Percentiles rank a stretch among this genome's conserved stretches.
These are phyloP conservation scores for Adelphocoris suturalis DNA, from an alignment of 2,888 invertebrate genomes.

Conservation along the genomic window DNA sequence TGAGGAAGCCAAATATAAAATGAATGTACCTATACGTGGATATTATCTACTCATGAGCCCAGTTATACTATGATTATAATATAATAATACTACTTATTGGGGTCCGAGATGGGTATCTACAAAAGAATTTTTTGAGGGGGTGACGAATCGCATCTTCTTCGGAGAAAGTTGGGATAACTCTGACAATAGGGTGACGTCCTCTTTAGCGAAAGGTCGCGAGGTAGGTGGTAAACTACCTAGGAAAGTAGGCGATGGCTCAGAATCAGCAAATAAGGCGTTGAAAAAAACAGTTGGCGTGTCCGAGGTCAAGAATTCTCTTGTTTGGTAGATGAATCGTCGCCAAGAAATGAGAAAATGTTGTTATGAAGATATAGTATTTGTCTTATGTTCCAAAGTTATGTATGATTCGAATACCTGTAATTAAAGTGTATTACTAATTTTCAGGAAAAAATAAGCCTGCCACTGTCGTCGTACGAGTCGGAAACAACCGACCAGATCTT, in stretches of 20 bases:
- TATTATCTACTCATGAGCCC: no score
- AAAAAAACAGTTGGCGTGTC: background rate
- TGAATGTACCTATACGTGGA: no score
- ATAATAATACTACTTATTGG: no score
- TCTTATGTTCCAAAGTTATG: background rate
- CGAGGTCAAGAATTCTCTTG: no score
- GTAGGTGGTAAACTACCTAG: background rate
- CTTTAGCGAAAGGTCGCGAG: constrained; percentile 18
- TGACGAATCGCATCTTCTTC: background rate
- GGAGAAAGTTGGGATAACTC: background rate
- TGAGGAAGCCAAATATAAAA: no score
- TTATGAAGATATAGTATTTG: no score
- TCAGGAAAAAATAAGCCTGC: constrained; percentile 88
- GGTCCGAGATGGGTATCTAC: no score
- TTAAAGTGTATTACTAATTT: constrained; percentile 72
- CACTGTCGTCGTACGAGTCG: constrained; percentile 92
- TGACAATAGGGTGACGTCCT: constrained; percentile 20
- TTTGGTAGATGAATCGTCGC: no score
- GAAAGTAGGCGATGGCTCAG: background rate
- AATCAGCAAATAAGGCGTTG: background rate
- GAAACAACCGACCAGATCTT: constrained; percentile 94
- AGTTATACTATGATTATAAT: no score
- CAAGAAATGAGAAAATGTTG: no score
- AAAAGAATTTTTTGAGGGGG: background rate
- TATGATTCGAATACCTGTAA: background rate